Percentiles rank a stretch among this genome's conserved stretches.
phyloP scores from a whole-genome alignment of 2,797 vertebrate species.

The Catamblyrhynchus diadema region DNA sequence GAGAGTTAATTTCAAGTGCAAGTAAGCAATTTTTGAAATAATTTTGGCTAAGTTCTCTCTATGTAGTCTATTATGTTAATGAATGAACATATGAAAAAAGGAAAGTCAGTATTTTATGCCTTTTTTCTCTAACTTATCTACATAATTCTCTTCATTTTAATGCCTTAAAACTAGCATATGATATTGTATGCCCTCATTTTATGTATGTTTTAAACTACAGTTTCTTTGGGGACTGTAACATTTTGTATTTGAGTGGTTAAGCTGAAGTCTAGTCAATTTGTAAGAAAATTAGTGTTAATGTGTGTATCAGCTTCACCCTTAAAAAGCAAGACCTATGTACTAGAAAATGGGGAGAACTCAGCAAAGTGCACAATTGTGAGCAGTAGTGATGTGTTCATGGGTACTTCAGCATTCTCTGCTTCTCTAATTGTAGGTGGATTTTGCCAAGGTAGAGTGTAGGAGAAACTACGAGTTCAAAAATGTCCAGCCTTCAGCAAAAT shows the following conservation, averaged over 20 bases:
- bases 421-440: constrained; percentile 19
- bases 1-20: constrained; percentile 45
- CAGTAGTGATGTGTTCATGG: neutral
- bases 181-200: constrained; percentile 38
- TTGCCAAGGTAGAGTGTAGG: neutral
- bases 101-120: constrained; percentile 58
- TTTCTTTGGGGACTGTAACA: constrained; percentile 47
- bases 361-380: neutral
- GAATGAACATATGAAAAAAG: constrained; percentile 53
- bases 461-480: constrained; percentile 38
- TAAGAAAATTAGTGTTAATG: constrained; percentile 21
- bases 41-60: constrained; percentile 41
- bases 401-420: constrained; percentile 1
- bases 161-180: constrained; percentile 52
- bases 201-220: constrained; percentile 5
- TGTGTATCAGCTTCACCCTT: neutral
- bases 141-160: constrained; percentile 61
- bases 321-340: neutral
- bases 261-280: constrained; percentile 30
- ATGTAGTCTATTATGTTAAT: constrained; percentile 47
- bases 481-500: constrained; percentile 34
- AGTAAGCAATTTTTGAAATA: constrained; percentile 42
- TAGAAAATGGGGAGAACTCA: neutral
- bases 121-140: constrained; percentile 50
- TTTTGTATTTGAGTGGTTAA: constrained; percentile 50